Evolutionary conservation across 2,797 vertebrate species (phyloP).

Genomic region (Rhinoraja longicauda): DNA sequence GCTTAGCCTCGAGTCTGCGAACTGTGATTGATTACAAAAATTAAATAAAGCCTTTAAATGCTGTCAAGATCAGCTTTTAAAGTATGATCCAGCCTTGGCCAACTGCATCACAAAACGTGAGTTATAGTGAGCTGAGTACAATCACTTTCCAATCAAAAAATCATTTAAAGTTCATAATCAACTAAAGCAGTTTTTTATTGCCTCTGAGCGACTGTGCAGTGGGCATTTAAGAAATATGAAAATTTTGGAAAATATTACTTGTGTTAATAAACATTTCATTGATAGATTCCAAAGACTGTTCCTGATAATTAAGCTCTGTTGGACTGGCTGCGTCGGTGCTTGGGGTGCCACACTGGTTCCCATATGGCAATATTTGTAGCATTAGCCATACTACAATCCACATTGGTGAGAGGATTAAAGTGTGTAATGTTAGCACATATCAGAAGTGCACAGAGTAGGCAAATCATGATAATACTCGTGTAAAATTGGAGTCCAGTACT

Average conservation of each 20-base stretch:
- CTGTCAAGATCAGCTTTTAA: conserved; percentile 39
- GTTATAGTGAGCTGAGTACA: conserved; percentile 31
- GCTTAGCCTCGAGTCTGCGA: conserved; percentile 32
- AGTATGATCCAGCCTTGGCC: conserved; percentile 36
- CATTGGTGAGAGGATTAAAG: too few relatives aligned
- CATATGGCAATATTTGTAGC: too few relatives aligned
- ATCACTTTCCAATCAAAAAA: conserved; percentile 33
- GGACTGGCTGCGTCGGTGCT: too few relatives aligned
- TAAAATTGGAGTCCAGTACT: too few relatives aligned
- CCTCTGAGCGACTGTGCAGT: not conserved
- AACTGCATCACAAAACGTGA: conserved; percentile 33
- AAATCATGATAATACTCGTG: too few relatives aligned
- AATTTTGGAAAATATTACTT: not conserved
- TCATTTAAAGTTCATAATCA: conserved; percentile 39
- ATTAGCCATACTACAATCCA: too few relatives aligned
- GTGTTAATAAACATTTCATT: not conserved
- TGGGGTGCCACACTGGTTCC: too few relatives aligned
- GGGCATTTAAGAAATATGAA: not conserved
- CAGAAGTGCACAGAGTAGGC: too few relatives aligned
- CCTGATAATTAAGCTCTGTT: too few relatives aligned
- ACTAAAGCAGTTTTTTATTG: conserved; percentile 18
- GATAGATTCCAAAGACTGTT: not conserved
- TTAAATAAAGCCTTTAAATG: conserved; percentile 39
- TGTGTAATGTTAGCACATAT: too few relatives aligned
- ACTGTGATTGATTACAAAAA: conserved; percentile 38